Evolutionary conservation across 2,888 invertebrate genomes (phyloP).

Genomic region (Drosophila meridionalis): DNA sequence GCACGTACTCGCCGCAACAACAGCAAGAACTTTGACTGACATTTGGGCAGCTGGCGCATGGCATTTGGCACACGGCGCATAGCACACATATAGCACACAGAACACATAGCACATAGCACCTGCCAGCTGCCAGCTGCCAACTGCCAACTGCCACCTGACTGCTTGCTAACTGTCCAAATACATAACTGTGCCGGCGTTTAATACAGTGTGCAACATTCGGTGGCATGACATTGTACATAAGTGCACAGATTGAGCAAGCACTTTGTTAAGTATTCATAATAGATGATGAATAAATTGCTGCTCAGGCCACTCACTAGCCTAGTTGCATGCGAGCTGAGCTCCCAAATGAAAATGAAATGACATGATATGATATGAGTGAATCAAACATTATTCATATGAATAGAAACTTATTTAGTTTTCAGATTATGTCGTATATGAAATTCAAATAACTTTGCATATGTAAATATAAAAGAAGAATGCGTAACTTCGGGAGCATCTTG

Average conservation of each 20-base stretch:
- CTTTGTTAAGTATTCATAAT: constrained; percentile 16
- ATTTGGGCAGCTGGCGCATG: constrained; percentile 39
- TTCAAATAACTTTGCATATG: background rate
- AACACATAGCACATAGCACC: constrained; percentile 10
- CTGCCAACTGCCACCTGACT: constrained; percentile 17
- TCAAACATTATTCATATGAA: background rate
- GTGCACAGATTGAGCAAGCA: constrained; percentile 10
- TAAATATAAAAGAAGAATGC: background rate
- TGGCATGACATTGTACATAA: constrained; percentile 3
- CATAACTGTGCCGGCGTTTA: constrained; percentile 2
- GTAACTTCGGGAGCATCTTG: background rate
- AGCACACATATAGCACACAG: constrained; percentile 22
- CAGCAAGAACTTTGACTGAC: constrained; percentile 41
- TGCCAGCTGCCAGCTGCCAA: constrained; percentile 16
- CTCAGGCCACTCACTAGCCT: background rate
- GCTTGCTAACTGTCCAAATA: constrained; percentile 3
- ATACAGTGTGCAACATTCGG: constrained; percentile 16
- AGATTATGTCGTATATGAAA: background rate
- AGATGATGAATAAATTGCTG: constrained; percentile 15
- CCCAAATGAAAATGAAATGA: background rate
- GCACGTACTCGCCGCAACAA: constrained; percentile 58
- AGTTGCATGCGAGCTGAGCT: background rate
- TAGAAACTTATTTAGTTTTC: background rate
- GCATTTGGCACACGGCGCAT: constrained; percentile 23
- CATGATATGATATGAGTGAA: background rate